phyloP scores from a whole-genome alignment of 2,113 vertebrate genomes.

The Perca fluviatilis region DNA sequence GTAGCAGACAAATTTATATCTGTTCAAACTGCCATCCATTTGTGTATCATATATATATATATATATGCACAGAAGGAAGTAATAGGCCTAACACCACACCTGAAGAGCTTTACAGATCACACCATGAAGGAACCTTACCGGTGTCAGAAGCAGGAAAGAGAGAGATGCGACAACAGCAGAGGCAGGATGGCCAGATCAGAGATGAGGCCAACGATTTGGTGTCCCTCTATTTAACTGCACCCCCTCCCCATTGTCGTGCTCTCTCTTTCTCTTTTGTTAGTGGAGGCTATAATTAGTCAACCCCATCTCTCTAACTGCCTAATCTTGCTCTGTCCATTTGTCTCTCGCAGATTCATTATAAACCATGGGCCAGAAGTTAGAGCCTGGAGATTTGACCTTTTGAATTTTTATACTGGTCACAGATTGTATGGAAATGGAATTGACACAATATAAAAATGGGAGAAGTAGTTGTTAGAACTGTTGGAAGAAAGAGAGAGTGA shows the following conservation, averaged over 20 bases:
- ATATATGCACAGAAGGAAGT: not conserved
- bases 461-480: not conserved
- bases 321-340: slow-evolving; percentile 54
- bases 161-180: slow-evolving; percentile 30
- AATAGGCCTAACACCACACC: not conserved
- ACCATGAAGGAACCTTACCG: slow-evolving; percentile 59
- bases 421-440: not conserved
- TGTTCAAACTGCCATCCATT: not conserved
- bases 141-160: slow-evolving; percentile 34
- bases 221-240: slow-evolving; percentile 77
- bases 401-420: not conserved
- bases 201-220: slow-evolving; percentile 47
- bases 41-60: no score
- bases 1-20: not conserved
- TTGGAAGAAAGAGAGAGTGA: slow-evolving; percentile 2
- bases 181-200: slow-evolving; percentile 37
- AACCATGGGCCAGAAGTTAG: slow-evolving; percentile 12
- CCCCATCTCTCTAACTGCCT: slow-evolving; percentile 50
- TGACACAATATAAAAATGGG: not conserved
- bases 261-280: slow-evolving; percentile 66
- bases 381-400: slow-evolving; percentile 16
- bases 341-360: slow-evolving; percentile 46
- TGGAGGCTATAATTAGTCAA: slow-evolving; percentile 82
- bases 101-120: not conserved
- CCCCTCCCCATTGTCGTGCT: slow-evolving; percentile 63